Base-by-base conservation (phyloP, 2,113 vertebrate genomes). In the Cyrtonyx montezumae region DNA sequence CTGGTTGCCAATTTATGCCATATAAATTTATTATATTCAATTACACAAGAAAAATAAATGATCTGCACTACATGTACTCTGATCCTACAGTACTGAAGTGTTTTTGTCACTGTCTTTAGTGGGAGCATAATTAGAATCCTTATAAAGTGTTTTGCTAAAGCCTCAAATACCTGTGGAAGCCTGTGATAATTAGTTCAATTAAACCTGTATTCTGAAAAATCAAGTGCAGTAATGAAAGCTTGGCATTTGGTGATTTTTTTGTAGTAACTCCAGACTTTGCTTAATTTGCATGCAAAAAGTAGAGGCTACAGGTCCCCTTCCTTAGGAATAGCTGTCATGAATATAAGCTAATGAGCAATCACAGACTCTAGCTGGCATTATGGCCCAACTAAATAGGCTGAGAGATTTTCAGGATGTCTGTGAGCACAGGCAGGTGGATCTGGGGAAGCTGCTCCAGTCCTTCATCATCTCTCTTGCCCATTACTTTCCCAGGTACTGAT, bases 101-200 rank as follows among this genome's bases (percentile, higher is more conserved):
- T 85, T 91, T 96, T 83, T 67, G 49, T 42, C 71, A 45, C 45
- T 91, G 34, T 36, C 19, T 95, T 90, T 76, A 65, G 77, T 0
- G 0, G 26, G 0, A 86, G 17, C 32, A 49, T 77, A 82, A 94
- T 91, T 92, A 85, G 85, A 93, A 90, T 90, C 85, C 79, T 87
- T 36, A 18, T 28, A 76, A 85, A 91, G 55, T 12, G 9, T 75
- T 78, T 83, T 23, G 26, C 86, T 90, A 85, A 83, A 90, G 65
- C 34, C 68, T 80, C 61, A 74, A 91, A 91, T 90, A 96, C 93
- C 82, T 94, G 71, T 88, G 83, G 90, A 91, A 87, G 34, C 48
- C 68, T 90, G 73, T 83, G 79, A 70, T 80, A 95, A 91, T 90
- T 94, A 69, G 90, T 80, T 91, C 90, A 95, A 90, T 94, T 90